Percentiles rank a stretch among this genome's conserved stretches.
Evolutionary conservation across 2,113 vertebrate species (phyloP).

Genomic region (Galbula dea): DNA sequence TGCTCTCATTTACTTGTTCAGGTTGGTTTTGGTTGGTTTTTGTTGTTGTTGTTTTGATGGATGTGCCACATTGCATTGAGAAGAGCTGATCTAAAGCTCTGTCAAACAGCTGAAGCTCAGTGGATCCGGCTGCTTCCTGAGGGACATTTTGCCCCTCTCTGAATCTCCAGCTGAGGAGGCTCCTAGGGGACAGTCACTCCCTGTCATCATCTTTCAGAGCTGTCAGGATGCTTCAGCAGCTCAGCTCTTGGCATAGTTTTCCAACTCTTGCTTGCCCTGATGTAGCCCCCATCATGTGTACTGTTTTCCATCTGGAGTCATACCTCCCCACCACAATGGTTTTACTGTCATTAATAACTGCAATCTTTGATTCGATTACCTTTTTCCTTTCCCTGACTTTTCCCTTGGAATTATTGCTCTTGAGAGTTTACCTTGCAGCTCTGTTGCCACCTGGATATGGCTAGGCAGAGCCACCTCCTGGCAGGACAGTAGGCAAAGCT

Average conservation of each 20-base stretch:
- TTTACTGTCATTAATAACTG: not conserved
- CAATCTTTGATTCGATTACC: not conserved
- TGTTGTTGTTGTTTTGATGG: not conserved
- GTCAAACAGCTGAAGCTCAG: constrained; percentile 10
- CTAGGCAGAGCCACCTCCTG: constrained; percentile 57
- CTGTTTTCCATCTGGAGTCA: not conserved
- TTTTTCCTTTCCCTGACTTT: not conserved
- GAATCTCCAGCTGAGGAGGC: not conserved
- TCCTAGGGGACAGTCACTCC: not conserved
- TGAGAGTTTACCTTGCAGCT: not conserved
- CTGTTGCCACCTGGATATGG: not conserved
- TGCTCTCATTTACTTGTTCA: not conserved
- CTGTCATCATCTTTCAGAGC: not conserved
- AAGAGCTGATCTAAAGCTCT: not conserved
- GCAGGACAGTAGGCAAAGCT: not conserved
- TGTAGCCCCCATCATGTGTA: not conserved
- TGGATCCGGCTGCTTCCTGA: not conserved
- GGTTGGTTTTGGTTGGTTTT: not conserved
- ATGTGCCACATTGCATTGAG: fast-evolving
- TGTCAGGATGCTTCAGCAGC: not conserved
- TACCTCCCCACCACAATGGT: not conserved
- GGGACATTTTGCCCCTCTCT: not conserved
- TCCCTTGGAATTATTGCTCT: not conserved
- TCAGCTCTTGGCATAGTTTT: not conserved
- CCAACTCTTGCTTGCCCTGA: not conserved